Conservation (phyloP, 1,140 invertebrate species). For the Neotoxoptera formosana region DNA sequence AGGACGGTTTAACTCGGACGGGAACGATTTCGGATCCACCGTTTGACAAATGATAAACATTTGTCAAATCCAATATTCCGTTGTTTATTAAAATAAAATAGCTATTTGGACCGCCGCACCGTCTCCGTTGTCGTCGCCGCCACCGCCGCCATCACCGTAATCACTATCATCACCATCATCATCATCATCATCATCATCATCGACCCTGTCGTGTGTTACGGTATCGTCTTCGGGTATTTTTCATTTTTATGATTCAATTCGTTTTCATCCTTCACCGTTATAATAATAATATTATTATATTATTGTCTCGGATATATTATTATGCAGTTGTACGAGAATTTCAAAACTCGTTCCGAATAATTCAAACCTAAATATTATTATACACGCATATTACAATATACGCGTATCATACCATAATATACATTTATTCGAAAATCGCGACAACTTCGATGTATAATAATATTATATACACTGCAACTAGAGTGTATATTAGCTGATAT, state of each 20-base stretch:
- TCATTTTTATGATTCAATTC: conserved; percentile 55
- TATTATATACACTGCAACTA: not conserved
- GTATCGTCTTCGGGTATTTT: conserved; percentile 44
- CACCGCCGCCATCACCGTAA: not conserved
- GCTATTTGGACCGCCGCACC: conserved; percentile 50
- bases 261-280: not conserved
- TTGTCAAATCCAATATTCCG: conserved; percentile 50
- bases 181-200: conserved; percentile 32
- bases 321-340: not conserved
- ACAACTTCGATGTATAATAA: not conserved
- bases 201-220: conserved; percentile 4
- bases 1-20: conserved; percentile 43
- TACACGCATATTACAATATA: not conserved
- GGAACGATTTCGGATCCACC: conserved; percentile 39
- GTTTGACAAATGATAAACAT: conserved; percentile 57
- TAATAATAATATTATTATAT: not conserved
- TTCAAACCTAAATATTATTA: not conserved
- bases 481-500: not conserved
- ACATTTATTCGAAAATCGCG: not conserved
- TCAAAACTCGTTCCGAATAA: not conserved
- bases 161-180: not conserved
- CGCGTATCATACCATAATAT: not conserved
- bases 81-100: conserved; percentile 58
- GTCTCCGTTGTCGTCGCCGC: not conserved
- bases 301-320: conserved; percentile 8